phyloP scores from a whole-genome alignment of 2,113 vertebrate genomes.

The Origma solitaria region DNA sequence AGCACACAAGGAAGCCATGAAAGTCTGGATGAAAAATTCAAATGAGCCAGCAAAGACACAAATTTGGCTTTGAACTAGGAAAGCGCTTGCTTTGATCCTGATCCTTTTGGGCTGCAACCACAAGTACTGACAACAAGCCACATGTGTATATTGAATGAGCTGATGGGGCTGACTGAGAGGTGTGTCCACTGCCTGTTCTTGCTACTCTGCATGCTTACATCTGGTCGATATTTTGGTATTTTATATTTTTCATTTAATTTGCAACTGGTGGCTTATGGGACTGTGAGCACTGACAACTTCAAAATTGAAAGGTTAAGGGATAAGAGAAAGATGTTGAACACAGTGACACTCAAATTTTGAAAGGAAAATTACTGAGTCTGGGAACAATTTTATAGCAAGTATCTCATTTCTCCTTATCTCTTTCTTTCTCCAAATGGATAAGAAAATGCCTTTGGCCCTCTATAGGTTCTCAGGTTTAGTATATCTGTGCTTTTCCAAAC shows the following conservation, averaged over 20 bases:
- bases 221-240: background rate
- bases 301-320: background rate
- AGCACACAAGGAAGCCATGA: slow-evolving; percentile 57
- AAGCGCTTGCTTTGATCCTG: slow-evolving; percentile 63
- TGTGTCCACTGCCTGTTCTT: background rate
- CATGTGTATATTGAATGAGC: slow-evolving; percentile 29
- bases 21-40: slow-evolving; percentile 59
- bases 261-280: background rate
- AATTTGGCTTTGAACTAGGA: slow-evolving; percentile 66
- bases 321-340: background rate
- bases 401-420: slow-evolving; percentile 27
- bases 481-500: background rate
- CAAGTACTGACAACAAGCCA: slow-evolving; percentile 57
- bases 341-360: background rate
- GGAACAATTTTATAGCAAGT: slow-evolving; percentile 11
- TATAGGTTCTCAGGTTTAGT: slow-evolving; percentile 4
- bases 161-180: background rate
- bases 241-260: background rate
- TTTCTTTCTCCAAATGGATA: slow-evolving; percentile 14
- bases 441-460: slow-evolving; percentile 21
- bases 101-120: slow-evolving; percentile 59
- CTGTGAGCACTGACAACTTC: background rate
- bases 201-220: background rate
- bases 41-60: slow-evolving; percentile 65
- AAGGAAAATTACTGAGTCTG: slow-evolving; percentile 18